Base-by-base conservation (phyloP, 2,113 vertebrate genomes). In the Centropus bengalensis region DNA sequence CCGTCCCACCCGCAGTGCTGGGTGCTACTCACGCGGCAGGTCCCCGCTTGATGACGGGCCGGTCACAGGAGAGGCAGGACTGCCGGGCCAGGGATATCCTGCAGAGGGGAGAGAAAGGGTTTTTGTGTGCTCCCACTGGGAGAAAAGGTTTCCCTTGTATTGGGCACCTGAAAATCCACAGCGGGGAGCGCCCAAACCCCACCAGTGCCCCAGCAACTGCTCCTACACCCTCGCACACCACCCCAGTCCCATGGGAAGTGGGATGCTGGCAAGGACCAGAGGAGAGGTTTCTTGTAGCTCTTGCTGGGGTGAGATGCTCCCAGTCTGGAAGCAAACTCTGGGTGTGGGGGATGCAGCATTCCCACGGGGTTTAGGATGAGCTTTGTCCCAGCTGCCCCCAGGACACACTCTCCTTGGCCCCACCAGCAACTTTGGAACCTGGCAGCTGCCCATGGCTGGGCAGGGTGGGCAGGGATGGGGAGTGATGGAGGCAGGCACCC, bases 11-110 rank as follows among this genome's bases (percentile, higher is more conserved):
- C 47, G 12, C 0, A 0, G 14, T 14, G 44, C 14, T 0, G 1
- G 14, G 14, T 12, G 78, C 36, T 52, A 98, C 99, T 98, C 96
- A 99, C 98, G 96, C 97, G 94, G 97, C 97, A 1, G 98, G 93
- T 30, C 97, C 96, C 16, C 83, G 54, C 76, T n/a, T n/a, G n/a
- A n/a, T n/a, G n/a, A n/a, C n/a, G 97, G 92, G 82, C 97, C 87
- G 27, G 99, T 68, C n/a, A n/a, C n/a, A n/a, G n/a, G n/a, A n/a
- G n/a, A n/a, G n/a, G n/a, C n/a, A n/a, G n/a, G n/a, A n/a, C n/a
- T n/a, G n/a, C n/a, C n/a, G 7, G 97, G 96, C 2, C 97, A 97
- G 86, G 97, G 32, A 96, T n/a, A n/a, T n/a, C 97, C 96, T 98
- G 84, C 5, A 99, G 97, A 59, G 27, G 42, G 26, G 19, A 36